phyloP scores from a whole-genome alignment of 23 tunicate species.

The Oikopleura vanhoeffeni region DNA sequence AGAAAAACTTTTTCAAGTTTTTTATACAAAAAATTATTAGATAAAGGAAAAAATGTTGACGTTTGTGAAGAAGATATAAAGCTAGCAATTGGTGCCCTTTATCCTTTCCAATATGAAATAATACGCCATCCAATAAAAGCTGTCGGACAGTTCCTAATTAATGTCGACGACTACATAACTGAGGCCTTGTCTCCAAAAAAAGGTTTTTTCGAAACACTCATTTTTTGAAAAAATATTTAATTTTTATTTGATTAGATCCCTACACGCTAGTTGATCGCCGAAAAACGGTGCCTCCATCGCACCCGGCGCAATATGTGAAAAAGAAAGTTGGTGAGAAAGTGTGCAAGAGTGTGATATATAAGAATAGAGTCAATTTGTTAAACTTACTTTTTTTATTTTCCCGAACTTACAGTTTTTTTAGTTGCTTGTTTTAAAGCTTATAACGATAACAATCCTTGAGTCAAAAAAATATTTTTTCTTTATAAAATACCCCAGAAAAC shows the following conservation, averaged over 20 bases:
- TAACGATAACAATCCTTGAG: too few species aligned
- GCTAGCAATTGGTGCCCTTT: neutral
- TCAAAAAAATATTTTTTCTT: too few species aligned
- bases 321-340: too few species aligned
- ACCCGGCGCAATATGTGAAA: too few species aligned
- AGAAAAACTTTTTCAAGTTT: too few species aligned
- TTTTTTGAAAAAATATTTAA: neutral
- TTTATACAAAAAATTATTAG: neutral
- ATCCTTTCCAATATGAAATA: slow-evolving; percentile 33
- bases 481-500: too few species aligned
- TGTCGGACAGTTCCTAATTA: slow-evolving; percentile 24
- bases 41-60: neutral
- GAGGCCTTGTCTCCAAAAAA: slow-evolving; percentile 21
- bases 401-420: too few species aligned
- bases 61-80: neutral
- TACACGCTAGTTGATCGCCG: neutral
- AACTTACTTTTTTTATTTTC: too few species aligned
- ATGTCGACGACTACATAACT: slow-evolving; percentile 31
- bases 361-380: too few species aligned
- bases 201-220: neutral
- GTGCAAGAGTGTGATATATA: too few species aligned
- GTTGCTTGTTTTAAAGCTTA: too few species aligned
- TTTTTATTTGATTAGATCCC: neutral
- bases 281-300: neutral
- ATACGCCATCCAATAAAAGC: slow-evolving; percentile 32